Base-by-base conservation (phyloP, 2,888 invertebrate genomes). In the Stenotaenia linearis region DNA sequence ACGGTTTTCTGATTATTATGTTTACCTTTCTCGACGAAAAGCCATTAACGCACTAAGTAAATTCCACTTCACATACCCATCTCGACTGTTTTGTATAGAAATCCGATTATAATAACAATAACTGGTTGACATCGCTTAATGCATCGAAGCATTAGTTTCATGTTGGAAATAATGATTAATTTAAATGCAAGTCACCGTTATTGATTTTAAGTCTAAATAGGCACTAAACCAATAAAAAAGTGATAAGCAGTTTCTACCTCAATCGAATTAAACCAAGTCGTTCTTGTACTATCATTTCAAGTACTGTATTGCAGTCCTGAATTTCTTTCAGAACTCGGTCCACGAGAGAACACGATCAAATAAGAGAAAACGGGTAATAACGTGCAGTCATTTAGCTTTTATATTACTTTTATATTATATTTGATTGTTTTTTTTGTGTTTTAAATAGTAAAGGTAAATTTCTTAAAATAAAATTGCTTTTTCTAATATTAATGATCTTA, bases 101-200 rank as follows among this genome's bases (percentile, higher is more conserved):
- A 69, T 69, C 12, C 69, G 69, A 69, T 69, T 28, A 69, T 28
- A 69, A 69, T 69, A 69, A 28, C 69, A 69, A 69, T 18, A 50
- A 21, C 18, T 21, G 18, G 18, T n/a, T 50, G 50, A n/a, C n/a
- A 50, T 21, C 18, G 5, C 50, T 7, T 18, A 18, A 50, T n/a
- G 50, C 9, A 50, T 12, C 15, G n/a, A 40, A 40, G 40, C 50
- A 50, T 50, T 18, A n/a, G 21, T n/a, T n/a, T n/a, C 18, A 50
- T 0, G n/a, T 18, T 7, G 18, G 1, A 6, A 50, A 50, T 50
- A 50, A 50, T 21, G 1, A 7, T 50, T 18, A 50, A 50, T 18
- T 18, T 18, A 50, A 50, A 18, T n/a, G 18, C 50, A 7, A 50
- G 5, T 50, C 50, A n/a, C n/a, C n/a, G n/a, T n/a, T n/a, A n/a